phyloP scores from a whole-genome alignment of 2,113 vertebrate species.

The Arizona elegans region DNA sequence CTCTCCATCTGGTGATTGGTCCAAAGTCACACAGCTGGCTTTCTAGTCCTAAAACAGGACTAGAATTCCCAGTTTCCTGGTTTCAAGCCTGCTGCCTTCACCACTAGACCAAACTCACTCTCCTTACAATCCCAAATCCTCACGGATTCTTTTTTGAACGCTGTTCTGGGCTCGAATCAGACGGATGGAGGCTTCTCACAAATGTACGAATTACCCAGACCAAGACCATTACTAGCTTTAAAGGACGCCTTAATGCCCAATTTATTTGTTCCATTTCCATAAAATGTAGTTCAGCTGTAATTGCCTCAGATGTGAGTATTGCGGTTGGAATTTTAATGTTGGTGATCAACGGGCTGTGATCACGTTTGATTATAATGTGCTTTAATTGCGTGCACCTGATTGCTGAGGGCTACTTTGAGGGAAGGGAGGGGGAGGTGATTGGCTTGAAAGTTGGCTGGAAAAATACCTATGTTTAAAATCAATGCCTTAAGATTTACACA shows the following conservation, averaged over 20 bases:
- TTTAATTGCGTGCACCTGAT: neutral
- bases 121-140: neutral
- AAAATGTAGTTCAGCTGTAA: neutral
- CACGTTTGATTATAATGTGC: neutral
- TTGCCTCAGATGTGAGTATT: neutral
- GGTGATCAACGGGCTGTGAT: neutral
- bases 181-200: neutral
- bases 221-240: neutral
- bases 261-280: neutral
- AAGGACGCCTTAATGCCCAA: neutral
- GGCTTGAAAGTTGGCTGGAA: neutral
- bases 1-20: no score
- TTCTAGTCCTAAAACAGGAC: neutral
- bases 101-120: no score
- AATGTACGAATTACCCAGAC: neutral
- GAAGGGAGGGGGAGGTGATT: neutral
- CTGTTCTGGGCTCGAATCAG: neutral
- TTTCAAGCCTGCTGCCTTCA: no score
- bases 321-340: neutral
- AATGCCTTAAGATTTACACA: neutral
- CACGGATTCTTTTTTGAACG: neutral
- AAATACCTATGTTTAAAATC: neutral
- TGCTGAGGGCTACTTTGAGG: neutral
- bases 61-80: neutral
- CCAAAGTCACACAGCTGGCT: no score